Evolutionary conservation across 1,140 invertebrate species (phyloP).

Genomic region (Formica exsecta): DNA sequence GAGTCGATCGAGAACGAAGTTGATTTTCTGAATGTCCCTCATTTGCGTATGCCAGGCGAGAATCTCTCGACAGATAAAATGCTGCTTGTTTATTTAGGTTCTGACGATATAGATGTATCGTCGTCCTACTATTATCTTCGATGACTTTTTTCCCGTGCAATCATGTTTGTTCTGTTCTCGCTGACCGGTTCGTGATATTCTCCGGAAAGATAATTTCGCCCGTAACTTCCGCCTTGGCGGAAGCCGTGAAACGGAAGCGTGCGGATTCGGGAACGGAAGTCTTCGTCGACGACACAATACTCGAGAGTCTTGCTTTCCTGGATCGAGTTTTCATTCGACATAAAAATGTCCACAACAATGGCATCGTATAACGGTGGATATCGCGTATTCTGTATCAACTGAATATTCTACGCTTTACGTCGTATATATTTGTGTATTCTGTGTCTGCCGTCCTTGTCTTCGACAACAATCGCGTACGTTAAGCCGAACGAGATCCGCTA

Average conservation of each 20-base stretch:
- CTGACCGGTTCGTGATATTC: not conserved
- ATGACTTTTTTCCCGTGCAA: not conserved
- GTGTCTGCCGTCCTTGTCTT: not conserved
- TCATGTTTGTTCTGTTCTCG: not conserved
- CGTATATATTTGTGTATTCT: not conserved
- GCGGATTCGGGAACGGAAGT: constrained; percentile 75
- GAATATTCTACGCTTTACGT: no score
- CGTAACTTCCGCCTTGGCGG: constrained; percentile 31
- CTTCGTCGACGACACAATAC: constrained; percentile 54
- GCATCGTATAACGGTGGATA: no score
- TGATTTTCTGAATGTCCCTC: not conserved
- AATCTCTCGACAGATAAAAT: not conserved
- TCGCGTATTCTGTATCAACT: no score
- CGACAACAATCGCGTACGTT: not conserved
- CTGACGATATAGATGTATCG: not conserved
- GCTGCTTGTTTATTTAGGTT: not conserved
- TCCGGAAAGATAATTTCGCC: constrained; percentile 27
- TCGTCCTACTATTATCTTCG: not conserved
- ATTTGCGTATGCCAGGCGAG: not conserved
- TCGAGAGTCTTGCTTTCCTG: not conserved
- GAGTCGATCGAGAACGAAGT: not conserved
- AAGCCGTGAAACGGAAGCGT: constrained; percentile 74
- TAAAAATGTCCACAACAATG: not conserved
- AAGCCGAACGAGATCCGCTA: constrained; percentile 11
- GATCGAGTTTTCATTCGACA: not conserved